A percentile compares a stretch with the other conserved stretches of the same genome.
phyloP scores from a whole-genome alignment of 1,140 invertebrate genomes.

The Vanessa tameamea region DNA sequence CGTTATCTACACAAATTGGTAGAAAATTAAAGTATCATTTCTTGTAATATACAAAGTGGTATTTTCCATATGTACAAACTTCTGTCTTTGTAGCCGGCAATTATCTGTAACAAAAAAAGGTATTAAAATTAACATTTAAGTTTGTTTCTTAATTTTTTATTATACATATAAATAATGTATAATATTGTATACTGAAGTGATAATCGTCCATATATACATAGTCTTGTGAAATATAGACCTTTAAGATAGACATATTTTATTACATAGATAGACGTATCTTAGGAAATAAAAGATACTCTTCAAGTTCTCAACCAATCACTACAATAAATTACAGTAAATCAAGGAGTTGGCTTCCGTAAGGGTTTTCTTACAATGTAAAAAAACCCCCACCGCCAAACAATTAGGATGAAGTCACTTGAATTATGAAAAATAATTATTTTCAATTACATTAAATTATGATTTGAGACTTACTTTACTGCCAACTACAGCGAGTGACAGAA shows the following conservation, averaged over 20 bases:
- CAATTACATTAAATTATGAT: not conserved
- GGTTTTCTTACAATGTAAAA: too few relatives aligned
- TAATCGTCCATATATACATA: not conserved
- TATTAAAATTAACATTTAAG: constrained; percentile 2
- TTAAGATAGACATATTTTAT: too few relatives aligned
- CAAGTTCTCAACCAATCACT: too few relatives aligned
- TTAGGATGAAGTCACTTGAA: not conserved
- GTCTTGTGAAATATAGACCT: not conserved
- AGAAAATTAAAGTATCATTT: constrained; percentile 76
- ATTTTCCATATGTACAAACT: constrained; percentile 83
- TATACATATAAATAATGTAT: too few relatives aligned
- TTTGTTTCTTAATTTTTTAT: not conserved
- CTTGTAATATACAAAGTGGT: constrained; percentile 75
- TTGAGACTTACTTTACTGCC: constrained; percentile 81
- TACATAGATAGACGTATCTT: too few relatives aligned
- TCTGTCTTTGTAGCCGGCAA: constrained; percentile 84
- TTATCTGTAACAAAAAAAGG: constrained; percentile 78
- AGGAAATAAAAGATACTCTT: too few relatives aligned
- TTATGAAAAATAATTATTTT: not conserved
- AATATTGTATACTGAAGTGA: too few relatives aligned
- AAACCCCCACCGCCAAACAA: too few relatives aligned
- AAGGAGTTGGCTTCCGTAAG: too few relatives aligned
- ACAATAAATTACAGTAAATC: too few relatives aligned
- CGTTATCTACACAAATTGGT: constrained; percentile 19
- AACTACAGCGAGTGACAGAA: constrained; percentile 83